Conservation (phyloP, 2,888 invertebrate species). For the Lymantria monacha region DNA sequence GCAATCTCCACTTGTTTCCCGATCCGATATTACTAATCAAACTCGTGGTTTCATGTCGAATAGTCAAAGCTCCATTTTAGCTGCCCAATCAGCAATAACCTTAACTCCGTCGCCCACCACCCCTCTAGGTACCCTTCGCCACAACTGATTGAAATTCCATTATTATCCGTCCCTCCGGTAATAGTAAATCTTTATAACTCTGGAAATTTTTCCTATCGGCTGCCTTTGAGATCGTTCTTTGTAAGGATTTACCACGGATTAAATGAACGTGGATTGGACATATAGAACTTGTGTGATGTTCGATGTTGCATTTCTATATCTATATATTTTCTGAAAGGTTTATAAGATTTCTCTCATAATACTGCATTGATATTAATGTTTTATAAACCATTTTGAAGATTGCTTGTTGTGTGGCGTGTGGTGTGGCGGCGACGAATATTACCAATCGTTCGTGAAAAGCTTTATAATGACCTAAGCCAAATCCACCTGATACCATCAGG, state of each 20-base stretch:
- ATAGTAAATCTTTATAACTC: slow-evolving; percentile 68
- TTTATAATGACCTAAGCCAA: no score
- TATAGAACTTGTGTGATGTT: not conserved
- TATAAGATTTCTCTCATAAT: not conserved
- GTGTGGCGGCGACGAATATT: no score
- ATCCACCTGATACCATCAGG: no score
- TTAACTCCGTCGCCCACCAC: slow-evolving; percentile 7
- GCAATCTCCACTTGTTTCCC: slow-evolving; percentile 24
- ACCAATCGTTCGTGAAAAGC: no score
- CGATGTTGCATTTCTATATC: not conserved
- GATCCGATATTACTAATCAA: slow-evolving; percentile 36
- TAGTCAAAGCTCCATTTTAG: slow-evolving; percentile 36
- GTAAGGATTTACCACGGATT: slow-evolving; percentile 59
- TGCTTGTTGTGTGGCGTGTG: no score
- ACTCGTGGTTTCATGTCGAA: slow-evolving; percentile 24
- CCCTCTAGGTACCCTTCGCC: slow-evolving; percentile 20
- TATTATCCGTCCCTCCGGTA: slow-evolving; percentile 67
- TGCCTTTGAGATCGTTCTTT: slow-evolving; percentile 54
- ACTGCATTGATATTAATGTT: no score
- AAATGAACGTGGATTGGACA: slow-evolving; percentile 39
- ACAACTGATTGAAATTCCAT: slow-evolving; percentile 78
- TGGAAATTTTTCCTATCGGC: slow-evolving; percentile 63
- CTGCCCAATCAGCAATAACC: slow-evolving; percentile 40
- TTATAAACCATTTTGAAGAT: no score
- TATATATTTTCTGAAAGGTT: not conserved